Base-by-base conservation (phyloP, 2,113 vertebrate genomes). In the Ceyx melanurus region DNA sequence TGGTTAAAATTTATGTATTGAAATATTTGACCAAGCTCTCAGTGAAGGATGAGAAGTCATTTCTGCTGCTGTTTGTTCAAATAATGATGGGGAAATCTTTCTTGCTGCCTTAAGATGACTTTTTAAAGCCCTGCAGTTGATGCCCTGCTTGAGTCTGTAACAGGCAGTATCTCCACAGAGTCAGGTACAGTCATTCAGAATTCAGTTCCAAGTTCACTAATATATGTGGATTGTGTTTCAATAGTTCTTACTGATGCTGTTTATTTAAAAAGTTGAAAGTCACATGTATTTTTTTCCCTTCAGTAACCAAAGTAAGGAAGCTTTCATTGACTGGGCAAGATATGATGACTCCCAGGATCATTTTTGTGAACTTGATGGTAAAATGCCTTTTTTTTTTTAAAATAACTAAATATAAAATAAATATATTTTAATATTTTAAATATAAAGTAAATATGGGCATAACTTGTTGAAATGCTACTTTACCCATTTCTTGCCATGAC, bases 291-390 rank as follows among this genome's bases (percentile, higher is more conserved):
- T 95, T 57, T 57, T 80, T 76, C 89, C 91, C 67, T 84, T 71
- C 97, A 99, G 99, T 97, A 98, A 99, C 96, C 99, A 98, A 98
- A 99, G 98, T 95, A 99, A 99, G 97, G 97, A 99, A 97, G 99
- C 99, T 60, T 99, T 99, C 87, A 99, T 98, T 92, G 99, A 99
- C 97, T 99, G 99, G 99, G 99, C 99, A 74, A 98, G 99, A 97
- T 99, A 99, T 1, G 99, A 99, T 84, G 99, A 99, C 56, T 99
- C 99, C 78, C 99, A 99, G 97, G 99, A 99, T 94, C 98, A 99
- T 86, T 99, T 99, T 97, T 99, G 99, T 97, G 99, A 99, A 93
- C 98, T 99, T 77, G 99, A 99, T 72, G 99, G 99, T 99, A 98
- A 98, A 97, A 79, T 43, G 37, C 37, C 37, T 10, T 10, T 37